These are phyloP conservation scores for Chelonus insularis DNA, from an alignment of 1,140 invertebrate species.

Conservation along the genomic window DNA sequence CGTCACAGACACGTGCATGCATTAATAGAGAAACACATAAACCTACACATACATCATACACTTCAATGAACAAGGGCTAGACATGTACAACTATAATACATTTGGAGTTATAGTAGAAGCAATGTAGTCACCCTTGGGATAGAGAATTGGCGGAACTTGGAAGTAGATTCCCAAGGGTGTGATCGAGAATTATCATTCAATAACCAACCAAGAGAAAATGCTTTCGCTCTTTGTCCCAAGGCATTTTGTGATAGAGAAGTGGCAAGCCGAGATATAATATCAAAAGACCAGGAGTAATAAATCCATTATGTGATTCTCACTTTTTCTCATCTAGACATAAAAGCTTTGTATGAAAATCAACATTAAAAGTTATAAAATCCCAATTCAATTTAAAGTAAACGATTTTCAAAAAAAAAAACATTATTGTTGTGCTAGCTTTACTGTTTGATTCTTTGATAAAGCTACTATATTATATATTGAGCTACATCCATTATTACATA, in stretches of 20 bases:
- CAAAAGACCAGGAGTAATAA: background rate
- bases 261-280: background rate
- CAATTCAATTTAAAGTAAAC: too few relatives aligned
- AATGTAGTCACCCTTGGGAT: background rate
- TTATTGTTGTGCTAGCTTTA: too few relatives aligned
- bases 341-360: too few relatives aligned
- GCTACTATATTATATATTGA: too few relatives aligned
- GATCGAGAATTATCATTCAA: slow-evolving; percentile 31
- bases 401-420: too few relatives aligned
- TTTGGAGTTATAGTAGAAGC: background rate
- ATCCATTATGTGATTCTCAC: background rate
- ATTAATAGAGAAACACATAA: slow-evolving; percentile 12
- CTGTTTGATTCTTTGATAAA: too few relatives aligned
- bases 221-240: background rate
- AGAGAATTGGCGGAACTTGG: slow-evolving; percentile 13
- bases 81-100: slow-evolving; percentile 1
- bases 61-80: slow-evolving; percentile 6
- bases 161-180: slow-evolving; percentile 22
- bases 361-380: too few relatives aligned
- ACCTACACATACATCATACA: background rate
- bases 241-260: background rate
- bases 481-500: too few relatives aligned
- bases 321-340: background rate
- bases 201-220: slow-evolving; percentile 10
- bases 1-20: background rate